Conservation (phyloP, 2,888 invertebrate genomes). For the Kuschelorhynchus macadamiae region DNA sequence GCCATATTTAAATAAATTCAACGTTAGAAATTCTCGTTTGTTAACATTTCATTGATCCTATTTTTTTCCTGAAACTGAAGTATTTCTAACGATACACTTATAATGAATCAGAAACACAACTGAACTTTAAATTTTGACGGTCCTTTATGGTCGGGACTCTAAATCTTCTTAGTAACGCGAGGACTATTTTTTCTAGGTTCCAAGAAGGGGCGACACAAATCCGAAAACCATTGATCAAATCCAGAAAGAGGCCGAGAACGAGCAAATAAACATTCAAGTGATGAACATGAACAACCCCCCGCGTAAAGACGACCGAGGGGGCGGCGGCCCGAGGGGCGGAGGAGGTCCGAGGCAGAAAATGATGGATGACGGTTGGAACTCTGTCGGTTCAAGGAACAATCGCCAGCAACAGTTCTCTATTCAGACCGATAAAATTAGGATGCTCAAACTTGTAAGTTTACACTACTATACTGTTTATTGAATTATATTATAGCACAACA, state of each 20-base stretch:
- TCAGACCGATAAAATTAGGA: conserved; percentile 70
- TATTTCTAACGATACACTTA: too few relatives aligned
- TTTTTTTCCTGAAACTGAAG: too few relatives aligned
- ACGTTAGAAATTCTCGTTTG: too few relatives aligned
- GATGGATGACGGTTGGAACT: conserved; percentile 66
- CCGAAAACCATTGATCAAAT: conserved; percentile 97
- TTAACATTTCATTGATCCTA: too few relatives aligned
- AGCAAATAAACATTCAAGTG: conserved; percentile 80
- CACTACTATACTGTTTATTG: conserved; percentile 73
- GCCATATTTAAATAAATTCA: too few relatives aligned
- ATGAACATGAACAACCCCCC: conserved; percentile 66
- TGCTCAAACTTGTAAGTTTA: conserved; percentile 68
- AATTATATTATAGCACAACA: conserved; percentile 80
- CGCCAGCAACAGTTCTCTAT: conserved; percentile 64
- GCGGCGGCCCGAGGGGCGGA: conserved; percentile 57
- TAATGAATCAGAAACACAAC: too few relatives aligned
- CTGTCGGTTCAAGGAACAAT: conserved; percentile 48
- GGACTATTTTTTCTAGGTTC: conserved; percentile 59
- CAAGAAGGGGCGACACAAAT: conserved; percentile 86
- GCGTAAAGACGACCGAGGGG: conserved; percentile 75
- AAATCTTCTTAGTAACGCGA: not conserved
- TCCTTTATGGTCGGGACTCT: not conserved
- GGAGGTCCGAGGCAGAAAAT: conserved; percentile 55
- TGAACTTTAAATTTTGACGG: too few relatives aligned
- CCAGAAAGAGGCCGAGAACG: conserved; percentile 88